Percentiles rank a stretch among this genome's conserved stretches.
phyloP scores from a whole-genome alignment of 2,113 vertebrate genomes.

The Oreocharis arfaki region DNA sequence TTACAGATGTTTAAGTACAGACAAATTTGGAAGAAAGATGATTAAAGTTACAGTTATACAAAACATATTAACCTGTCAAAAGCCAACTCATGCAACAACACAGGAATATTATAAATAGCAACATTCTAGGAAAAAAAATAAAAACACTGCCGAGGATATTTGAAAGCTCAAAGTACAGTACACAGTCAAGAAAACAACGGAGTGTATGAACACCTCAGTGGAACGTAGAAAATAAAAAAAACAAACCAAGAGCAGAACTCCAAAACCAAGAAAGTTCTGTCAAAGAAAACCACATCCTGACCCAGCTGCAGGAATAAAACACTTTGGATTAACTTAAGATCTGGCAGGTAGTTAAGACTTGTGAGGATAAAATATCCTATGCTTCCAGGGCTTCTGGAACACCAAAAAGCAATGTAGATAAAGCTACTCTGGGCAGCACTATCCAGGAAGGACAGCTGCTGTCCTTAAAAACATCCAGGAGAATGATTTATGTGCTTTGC shows the following conservation, averaged over 20 bases:
- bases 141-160: background rate
- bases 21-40: background rate
- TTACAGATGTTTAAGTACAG: background rate
- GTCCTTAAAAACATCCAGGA: background rate
- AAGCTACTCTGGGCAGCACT: background rate
- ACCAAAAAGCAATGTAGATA: background rate
- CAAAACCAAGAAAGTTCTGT: background rate
- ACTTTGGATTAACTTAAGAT: background rate
- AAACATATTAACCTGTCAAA: background rate
- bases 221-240: background rate
- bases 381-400: background rate
- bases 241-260: background rate
- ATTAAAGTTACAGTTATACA: background rate
- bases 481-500: background rate
- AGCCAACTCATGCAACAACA: background rate
- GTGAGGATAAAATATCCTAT: background rate
- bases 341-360: background rate
- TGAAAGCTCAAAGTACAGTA: background rate
- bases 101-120: background rate
- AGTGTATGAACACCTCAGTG: background rate
- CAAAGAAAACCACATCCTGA: background rate
- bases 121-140: background rate
- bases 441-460: background rate
- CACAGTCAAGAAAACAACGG: background rate
- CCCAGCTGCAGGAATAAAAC: background rate